Percentiles rank a stretch among this genome's conserved stretches.
phyloP scores from a whole-genome alignment of 2,113 vertebrate genomes.

The Anguilla rostrata region DNA sequence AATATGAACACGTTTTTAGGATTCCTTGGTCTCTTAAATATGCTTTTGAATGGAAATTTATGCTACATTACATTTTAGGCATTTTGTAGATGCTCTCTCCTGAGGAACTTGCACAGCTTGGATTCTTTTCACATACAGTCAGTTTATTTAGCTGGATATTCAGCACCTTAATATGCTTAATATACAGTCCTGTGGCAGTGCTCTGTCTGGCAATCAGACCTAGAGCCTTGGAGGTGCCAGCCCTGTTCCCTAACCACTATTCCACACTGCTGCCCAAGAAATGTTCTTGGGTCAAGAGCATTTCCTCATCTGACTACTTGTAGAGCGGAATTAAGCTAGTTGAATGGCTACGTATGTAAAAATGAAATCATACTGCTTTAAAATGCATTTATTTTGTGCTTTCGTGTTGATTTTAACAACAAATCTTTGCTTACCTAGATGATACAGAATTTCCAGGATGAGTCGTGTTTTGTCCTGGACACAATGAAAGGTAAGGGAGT shows the following conservation, averaged over 20 bases:
- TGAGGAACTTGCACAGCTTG: neutral
- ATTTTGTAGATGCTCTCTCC: no score
- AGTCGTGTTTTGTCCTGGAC: slow-evolving; percentile 93
- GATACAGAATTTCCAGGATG: slow-evolving; percentile 97
- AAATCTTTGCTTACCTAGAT: slow-evolving; percentile 68
- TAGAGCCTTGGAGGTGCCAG: neutral
- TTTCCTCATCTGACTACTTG: no score
- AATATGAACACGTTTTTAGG: no score
- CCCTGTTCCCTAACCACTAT: neutral
- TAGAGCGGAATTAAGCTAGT: no score
- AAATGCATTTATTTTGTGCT: neutral
- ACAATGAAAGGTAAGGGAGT: slow-evolving; percentile 88
- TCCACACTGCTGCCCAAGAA: neutral
- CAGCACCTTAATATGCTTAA: no score
- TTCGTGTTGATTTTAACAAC: neutral
- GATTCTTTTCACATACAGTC: no score
- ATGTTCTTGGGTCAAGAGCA: neutral
- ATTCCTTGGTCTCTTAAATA: no score
- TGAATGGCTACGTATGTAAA: no score
- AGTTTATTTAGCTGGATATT: neutral
- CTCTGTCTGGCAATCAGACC: neutral
- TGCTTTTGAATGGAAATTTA: no score
- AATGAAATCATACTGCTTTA: no score
- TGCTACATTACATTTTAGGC: no score
- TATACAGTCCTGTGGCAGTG: neutral